A percentile compares a stretch with the other conserved stretches of the same genome.
Conservation (phyloP, 1,140 invertebrate genomes). For the Drosophila miranda region DNA sequence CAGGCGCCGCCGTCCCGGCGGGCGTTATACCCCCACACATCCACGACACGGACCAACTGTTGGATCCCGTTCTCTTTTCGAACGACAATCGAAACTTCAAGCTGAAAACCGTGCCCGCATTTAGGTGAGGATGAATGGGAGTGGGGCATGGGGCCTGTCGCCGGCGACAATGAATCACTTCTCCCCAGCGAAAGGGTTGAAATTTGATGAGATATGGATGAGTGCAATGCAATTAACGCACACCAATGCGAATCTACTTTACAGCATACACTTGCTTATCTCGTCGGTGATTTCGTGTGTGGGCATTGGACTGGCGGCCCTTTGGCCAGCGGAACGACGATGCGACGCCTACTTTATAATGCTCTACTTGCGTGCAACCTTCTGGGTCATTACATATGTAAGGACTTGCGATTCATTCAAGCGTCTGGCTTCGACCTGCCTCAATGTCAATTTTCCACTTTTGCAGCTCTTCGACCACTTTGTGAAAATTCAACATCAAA, state of each 20-base stretch:
- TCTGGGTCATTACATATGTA: slow-evolving; percentile 86
- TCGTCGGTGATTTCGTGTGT: slow-evolving; percentile 84
- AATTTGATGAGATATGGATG: slow-evolving; percentile 9
- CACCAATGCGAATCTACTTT: slow-evolving; percentile 1
- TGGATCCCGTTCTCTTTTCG: slow-evolving; percentile 64
- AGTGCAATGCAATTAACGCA: slow-evolving; percentile 33
- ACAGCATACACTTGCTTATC: slow-evolving; percentile 82
- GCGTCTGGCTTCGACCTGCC: slow-evolving; percentile 29
- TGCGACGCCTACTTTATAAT: slow-evolving; percentile 87
- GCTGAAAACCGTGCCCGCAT: slow-evolving; percentile 77
- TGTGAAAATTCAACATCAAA: slow-evolving; percentile 84
- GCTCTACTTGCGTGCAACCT: slow-evolving; percentile 85
- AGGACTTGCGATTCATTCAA: slow-evolving; percentile 44
- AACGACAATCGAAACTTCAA: slow-evolving; percentile 63
- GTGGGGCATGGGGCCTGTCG: not conserved
- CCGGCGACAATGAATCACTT: slow-evolving; percentile 54
- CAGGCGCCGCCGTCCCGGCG: slow-evolving; percentile 34
- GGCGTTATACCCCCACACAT: slow-evolving; percentile 23
- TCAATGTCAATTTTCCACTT: slow-evolving; percentile 23
- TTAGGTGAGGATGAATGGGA: slow-evolving; percentile 61
- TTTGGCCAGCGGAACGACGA: slow-evolving; percentile 84
- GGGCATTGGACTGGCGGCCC: slow-evolving; percentile 84
- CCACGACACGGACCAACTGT: slow-evolving; percentile 51
- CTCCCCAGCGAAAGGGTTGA: not conserved
- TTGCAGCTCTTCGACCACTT: slow-evolving; percentile 84